Conservation (phyloP, 2,888 invertebrate genomes). For the Aplocera efformata region DNA sequence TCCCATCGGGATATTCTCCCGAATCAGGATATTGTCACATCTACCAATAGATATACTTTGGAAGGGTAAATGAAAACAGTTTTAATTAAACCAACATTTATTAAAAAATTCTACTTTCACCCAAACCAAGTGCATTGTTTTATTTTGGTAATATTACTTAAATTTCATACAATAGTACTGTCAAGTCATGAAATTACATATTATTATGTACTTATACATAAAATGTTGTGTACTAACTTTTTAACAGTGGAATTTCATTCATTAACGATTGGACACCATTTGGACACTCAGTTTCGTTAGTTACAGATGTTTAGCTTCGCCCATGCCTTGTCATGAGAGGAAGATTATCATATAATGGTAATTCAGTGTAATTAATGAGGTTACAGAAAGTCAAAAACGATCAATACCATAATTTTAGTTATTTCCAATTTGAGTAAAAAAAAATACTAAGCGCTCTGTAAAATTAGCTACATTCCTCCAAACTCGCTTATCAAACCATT, state of each 20-base stretch:
- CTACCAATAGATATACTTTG: too few relatives aligned
- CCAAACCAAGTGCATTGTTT: constrained; percentile 72
- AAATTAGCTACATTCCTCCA: constrained; percentile 18
- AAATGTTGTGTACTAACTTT: too few relatives aligned
- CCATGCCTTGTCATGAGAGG: too few relatives aligned
- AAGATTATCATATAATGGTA: too few relatives aligned
- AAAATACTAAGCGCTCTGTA: constrained; percentile 10
- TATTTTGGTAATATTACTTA: constrained; percentile 22
- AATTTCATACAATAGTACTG: constrained; percentile 43
- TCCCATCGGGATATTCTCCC: too few relatives aligned
- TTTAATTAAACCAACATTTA: constrained; percentile 54
- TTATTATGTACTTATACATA: too few relatives aligned
- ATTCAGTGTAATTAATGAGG: constrained; percentile 5
- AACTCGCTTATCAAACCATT: constrained; percentile 39
- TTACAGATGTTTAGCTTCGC: too few relatives aligned
- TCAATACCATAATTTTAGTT: constrained; percentile 8
- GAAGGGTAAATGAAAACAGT: constrained; percentile 22
- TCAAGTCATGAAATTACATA: too few relatives aligned
- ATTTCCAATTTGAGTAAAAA: constrained; percentile 10
- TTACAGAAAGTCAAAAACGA: constrained; percentile 3
- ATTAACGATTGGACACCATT: too few relatives aligned
- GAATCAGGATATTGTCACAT: too few relatives aligned
- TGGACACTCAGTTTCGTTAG: too few relatives aligned
- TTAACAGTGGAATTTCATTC: too few relatives aligned
- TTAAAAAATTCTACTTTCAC: constrained; percentile 73